These are phyloP conservation scores for Aphelenchoides bicaudatus DNA, from an alignment of 2,888 invertebrate species.

Conservation along the genomic window DNA sequence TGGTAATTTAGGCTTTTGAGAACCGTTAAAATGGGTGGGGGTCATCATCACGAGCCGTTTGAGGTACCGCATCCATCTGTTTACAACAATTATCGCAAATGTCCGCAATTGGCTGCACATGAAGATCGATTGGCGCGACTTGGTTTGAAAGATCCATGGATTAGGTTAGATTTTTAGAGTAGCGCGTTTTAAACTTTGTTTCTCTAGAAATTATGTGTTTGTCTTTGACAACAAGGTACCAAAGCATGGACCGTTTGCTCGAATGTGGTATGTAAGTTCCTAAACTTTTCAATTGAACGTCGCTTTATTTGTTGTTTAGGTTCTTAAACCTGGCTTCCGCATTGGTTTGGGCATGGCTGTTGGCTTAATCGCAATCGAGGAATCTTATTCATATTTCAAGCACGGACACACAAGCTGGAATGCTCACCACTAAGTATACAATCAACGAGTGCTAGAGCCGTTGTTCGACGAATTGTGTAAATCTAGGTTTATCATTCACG, in stretches of 20 bases:
- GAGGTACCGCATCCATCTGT: constrained; percentile 53
- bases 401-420: constrained; percentile 54
- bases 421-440: constrained; percentile 10
- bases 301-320: not conserved
- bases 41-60: constrained; percentile 49
- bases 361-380: constrained; percentile 49
- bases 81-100: constrained; percentile 51
- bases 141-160: constrained; percentile 59
- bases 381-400: constrained; percentile 46
- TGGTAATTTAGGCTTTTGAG: not conserved
- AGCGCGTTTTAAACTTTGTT: not conserved
- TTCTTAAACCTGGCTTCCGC: constrained; percentile 40
- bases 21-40: constrained; percentile 43
- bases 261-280: constrained; percentile 10
- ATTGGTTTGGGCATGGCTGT: constrained; percentile 48
- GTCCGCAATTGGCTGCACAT: constrained; percentile 52
- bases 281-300: not conserved
- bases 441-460: too few relatives aligned
- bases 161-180: constrained; percentile 38
- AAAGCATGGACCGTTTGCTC: not conserved
- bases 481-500: too few relatives aligned
- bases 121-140: constrained; percentile 51
- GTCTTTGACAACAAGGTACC: constrained; percentile 9
- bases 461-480: too few relatives aligned
- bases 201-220: constrained; percentile 6